Percentiles rank a stretch among this genome's conserved stretches.
phyloP scores from a whole-genome alignment of 2,113 vertebrate species.

The Galemys pyrenaicus region DNA sequence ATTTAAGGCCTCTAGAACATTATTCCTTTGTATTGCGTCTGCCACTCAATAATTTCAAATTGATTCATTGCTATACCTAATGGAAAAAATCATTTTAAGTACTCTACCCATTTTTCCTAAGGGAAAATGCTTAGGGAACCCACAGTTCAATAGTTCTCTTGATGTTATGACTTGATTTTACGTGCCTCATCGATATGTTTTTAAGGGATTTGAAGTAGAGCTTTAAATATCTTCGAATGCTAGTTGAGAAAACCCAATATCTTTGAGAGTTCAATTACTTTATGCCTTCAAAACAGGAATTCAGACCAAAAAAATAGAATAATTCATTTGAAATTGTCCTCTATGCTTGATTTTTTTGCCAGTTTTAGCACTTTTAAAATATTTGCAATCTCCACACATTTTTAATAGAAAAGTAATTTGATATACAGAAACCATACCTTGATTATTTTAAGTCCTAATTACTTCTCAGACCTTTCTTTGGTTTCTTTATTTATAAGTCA shows the following conservation, averaged over 20 bases:
- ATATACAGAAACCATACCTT: background rate
- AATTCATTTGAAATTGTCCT: slow-evolving; percentile 27
- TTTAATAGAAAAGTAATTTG: slow-evolving; percentile 25
- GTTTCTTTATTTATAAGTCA: background rate
- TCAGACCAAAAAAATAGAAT: slow-evolving; percentile 39
- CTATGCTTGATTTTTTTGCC: slow-evolving; percentile 13
- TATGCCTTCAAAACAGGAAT: slow-evolving; percentile 38
- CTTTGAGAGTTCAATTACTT: slow-evolving; percentile 58
- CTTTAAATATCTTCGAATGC: slow-evolving; percentile 53
- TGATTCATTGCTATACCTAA: slow-evolving; percentile 74
- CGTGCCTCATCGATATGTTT: background rate
- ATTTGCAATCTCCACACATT: slow-evolving; percentile 30
- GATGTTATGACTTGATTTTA: slow-evolving; percentile 68
- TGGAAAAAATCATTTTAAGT: slow-evolving; percentile 75
- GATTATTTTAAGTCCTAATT: slow-evolving; percentile 8
- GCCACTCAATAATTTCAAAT: slow-evolving; percentile 75
- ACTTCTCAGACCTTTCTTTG: slow-evolving; percentile 13
- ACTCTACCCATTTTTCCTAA: slow-evolving; percentile 59
- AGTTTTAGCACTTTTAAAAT: slow-evolving; percentile 21
- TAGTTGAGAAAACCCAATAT: background rate
- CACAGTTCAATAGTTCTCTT: slow-evolving; percentile 39
- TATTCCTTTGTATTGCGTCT: slow-evolving; percentile 65
- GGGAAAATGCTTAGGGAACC: slow-evolving; percentile 42
- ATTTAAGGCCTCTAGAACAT: slow-evolving; percentile 76
- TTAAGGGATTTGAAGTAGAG: slow-evolving; percentile 25